These are phyloP conservation scores for Idaea straminata DNA, from an alignment of 2,888 invertebrate species.

Conservation along the genomic window DNA sequence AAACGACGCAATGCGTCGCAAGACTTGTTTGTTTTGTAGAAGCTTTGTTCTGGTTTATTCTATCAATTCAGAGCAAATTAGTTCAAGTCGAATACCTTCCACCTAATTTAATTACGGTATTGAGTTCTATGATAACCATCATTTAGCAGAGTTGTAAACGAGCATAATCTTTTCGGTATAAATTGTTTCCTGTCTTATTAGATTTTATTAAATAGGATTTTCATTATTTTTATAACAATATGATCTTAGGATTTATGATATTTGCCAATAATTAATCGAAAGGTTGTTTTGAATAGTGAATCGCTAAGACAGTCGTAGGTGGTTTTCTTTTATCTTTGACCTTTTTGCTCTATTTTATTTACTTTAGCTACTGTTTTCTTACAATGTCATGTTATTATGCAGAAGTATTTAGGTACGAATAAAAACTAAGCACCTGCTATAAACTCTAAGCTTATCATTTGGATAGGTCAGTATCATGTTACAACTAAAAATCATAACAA, in stretches of 20 bases:
- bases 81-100: background rate
- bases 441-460: slow-evolving; percentile 5
- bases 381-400: slow-evolving; percentile 3
- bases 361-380: too few species aligned
- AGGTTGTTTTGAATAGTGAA: background rate
- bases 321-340: background rate
- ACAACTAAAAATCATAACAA: slow-evolving; percentile 16
- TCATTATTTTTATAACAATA: background rate
- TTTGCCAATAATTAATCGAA: background rate
- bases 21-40: background rate
- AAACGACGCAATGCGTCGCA: background rate
- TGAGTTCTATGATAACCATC: background rate
- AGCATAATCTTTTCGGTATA: background rate
- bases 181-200: background rate
- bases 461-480: slow-evolving; percentile 24
- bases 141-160: background rate
- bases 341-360: too few species aligned
- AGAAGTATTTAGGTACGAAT: slow-evolving; percentile 6
- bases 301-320: background rate
- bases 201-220: background rate
- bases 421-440: background rate
- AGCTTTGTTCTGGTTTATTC: background rate
- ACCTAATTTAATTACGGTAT: background rate
- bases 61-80: background rate
- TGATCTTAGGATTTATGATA: background rate